Base-by-base conservation (phyloP, 2,888 invertebrate genomes). In the Aphrophora alni region DNA sequence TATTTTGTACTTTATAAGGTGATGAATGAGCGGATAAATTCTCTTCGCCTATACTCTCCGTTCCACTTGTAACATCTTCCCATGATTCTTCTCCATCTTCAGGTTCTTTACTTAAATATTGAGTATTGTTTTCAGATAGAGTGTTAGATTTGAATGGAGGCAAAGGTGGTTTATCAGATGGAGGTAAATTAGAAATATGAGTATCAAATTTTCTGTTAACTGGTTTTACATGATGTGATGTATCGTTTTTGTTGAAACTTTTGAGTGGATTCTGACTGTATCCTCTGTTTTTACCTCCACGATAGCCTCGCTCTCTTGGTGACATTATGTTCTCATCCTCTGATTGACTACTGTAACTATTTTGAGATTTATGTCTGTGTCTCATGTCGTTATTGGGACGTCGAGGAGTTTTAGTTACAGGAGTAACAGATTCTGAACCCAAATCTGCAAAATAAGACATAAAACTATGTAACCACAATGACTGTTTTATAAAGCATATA, bases 51-150 rank as follows among this genome's bases (percentile, higher is more conserved):
- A 78, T 59, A 33, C 81, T 81, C 24, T 81, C 81, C 0, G 75
- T 75, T 0, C 81, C 81, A 38, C 81, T 81, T 8, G 78, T 81
- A 10, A 81, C 81, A 59, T 81, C 81, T 72, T 81, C 81, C 81
- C 81, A 81, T 2, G 81, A 81, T 38, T 78, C 81, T 26, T 81
- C 81, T 21, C 74, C 80, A n/a, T 80, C 80, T n/a, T 75, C 75
- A 33, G 14, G n/a, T 25, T 76, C 78, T 27, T 69, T 68, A 4
- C 21, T 21, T 8, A 21, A 17, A 26, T 44, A 26, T 25, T 69
- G 28, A 24, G 69, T 59, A 33, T 2, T 14, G 33, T 4, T 1
- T 10, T 0, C 14, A 14, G 14, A 38, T 25, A 21, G 3, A 0
- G 17, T 3, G 7, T 77, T 59, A n/a, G 68, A 21, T 17, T 69